Evolutionary conservation across 2,113 vertebrate species (phyloP), one percentile per base, ranked within the genome.

Genomic region (Diadophis punctatus): DNA sequence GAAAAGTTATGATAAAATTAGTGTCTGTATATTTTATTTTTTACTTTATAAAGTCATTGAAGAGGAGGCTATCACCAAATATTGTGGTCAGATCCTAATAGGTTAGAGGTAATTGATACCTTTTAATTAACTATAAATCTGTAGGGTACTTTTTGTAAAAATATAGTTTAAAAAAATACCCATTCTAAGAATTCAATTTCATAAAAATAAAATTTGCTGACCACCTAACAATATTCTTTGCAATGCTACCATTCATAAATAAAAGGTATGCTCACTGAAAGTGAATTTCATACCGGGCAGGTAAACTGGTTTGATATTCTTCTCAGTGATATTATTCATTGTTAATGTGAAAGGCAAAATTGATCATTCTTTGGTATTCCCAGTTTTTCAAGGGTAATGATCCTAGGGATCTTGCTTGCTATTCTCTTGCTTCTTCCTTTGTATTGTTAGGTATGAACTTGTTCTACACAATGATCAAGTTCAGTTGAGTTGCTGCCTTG

Each of bases 211-310:
- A 55, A 94, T 48, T 68, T 90, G 25, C 25, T 74, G 4, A 39
- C n/a, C 14, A 39, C 5, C 7, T 20, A 55, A 2, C 5, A 3
- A 2, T 0, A 0, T 91, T 34, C 90, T 94, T 53, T 8, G 39
- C 90, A 92, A 87, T 89, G 93, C 87, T 87, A 27, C 16, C 39
- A 25, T 92, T 18, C 89, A 14, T 94, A 93, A 51, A 55, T 56
- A 46, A 92, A 91, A 92, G 34, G 1, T 91, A 6, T 43, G 0
- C 91, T 94, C 43, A 48, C 92, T 56, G 22, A 93, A 91, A 63
- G 11, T 85, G 56, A 55, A 93, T 74, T 92, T 0, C 86, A 85
- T 90, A 56, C 58, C 90, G 43, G 6, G 3, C 0, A 43, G 88
- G 12, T 11, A 30, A 0, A 55, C 87, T 94, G 22, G 88, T 30